Percentiles rank a stretch among this genome's conserved stretches.
phyloP scores from a whole-genome alignment of 1,140 invertebrate species.

The Papilio xuthus region DNA sequence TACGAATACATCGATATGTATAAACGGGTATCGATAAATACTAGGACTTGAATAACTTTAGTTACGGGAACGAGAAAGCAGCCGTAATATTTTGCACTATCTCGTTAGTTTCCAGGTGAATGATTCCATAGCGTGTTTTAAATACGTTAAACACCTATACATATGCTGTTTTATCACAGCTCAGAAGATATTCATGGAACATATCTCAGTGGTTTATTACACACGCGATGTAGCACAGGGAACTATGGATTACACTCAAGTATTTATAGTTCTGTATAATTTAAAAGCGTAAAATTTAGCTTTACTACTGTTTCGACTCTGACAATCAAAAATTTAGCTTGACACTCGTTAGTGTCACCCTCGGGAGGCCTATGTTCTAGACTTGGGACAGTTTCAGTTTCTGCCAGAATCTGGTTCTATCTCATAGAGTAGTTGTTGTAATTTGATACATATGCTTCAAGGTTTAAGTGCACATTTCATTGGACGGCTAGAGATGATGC shows the following conservation, averaged over 20 bases:
- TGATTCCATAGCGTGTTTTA: slow-evolving; percentile 61
- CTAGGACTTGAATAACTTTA: slow-evolving; percentile 62
- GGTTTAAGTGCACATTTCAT: slow-evolving; percentile 71
- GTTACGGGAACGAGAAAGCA: slow-evolving; percentile 59
- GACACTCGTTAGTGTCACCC: slow-evolving; percentile 76
- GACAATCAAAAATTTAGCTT: slow-evolving; percentile 77
- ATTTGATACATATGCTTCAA: slow-evolving; percentile 62
- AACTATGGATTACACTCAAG: slow-evolving; percentile 68
- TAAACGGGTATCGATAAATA: slow-evolving; percentile 43
- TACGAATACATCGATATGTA: slow-evolving; percentile 20
- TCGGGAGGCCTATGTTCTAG: slow-evolving; percentile 70
- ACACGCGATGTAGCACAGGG: slow-evolving; percentile 43
- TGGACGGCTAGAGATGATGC: slow-evolving; percentile 54
- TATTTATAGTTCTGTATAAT: slow-evolving; percentile 62
- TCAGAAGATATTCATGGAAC: slow-evolving; percentile 37
- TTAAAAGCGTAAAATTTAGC: slow-evolving; percentile 58
- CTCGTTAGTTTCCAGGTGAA: slow-evolving; percentile 67
- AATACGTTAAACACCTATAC: slow-evolving; percentile 41
- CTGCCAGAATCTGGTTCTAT: slow-evolving; percentile 52
- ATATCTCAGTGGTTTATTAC: slow-evolving; percentile 42
- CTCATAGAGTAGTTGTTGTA: slow-evolving; percentile 48
- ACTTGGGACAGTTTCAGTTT: slow-evolving; percentile 61
- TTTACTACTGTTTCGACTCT: slow-evolving; percentile 70
- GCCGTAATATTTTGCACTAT: slow-evolving; percentile 66
- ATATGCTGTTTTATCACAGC: slow-evolving; percentile 31